Evolutionary conservation across 1,140 invertebrate genomes (phyloP).

Genomic region (Drosophila parvula): DNA sequence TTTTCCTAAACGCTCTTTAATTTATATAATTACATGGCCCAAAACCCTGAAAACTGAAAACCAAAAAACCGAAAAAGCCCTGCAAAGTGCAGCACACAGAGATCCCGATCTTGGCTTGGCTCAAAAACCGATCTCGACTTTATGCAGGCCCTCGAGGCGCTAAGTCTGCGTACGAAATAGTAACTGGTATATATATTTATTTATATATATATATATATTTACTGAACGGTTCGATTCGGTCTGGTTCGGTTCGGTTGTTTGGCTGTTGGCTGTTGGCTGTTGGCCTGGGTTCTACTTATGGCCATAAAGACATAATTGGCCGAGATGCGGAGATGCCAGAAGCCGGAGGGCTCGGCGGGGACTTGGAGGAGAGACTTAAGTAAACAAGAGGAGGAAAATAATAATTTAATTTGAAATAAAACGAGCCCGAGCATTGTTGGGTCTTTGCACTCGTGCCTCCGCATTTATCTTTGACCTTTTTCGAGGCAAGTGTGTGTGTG

Average conservation of each 20-base stretch:
- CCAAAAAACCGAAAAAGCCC: conserved; percentile 23
- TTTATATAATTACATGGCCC: conserved; percentile 68
- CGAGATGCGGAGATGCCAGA: conserved; percentile 7
- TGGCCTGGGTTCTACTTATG: conserved; percentile 15
- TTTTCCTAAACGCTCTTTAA: conserved; percentile 65
- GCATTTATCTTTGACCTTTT: conserved; percentile 77
- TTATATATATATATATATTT: neutral
- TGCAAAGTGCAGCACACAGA: conserved; percentile 39
- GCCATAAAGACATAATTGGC: conserved; percentile 61
- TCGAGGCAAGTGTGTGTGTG: conserved; percentile 4
- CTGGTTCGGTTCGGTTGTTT: conserved; percentile 10
- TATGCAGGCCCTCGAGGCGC: conserved; percentile 25
- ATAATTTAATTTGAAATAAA: conserved; percentile 62
- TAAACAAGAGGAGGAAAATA: conserved; percentile 39
- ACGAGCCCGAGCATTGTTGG: conserved; percentile 27
- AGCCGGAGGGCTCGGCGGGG: neutral
- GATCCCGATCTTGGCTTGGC: conserved; percentile 13
- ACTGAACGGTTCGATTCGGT: conserved; percentile 35
- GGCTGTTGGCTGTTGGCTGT: neutral
- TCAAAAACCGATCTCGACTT: neutral
- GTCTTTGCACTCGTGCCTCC: conserved; percentile 51
- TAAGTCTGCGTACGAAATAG: neutral
- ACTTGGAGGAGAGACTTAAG: conserved; percentile 1
- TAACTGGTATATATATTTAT: neutral
- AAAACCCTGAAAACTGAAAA: conserved; percentile 4